These are phyloP conservation scores for Heliconius hermathena DNA, from an alignment of 1,140 invertebrate species.

Conservation along the genomic window DNA sequence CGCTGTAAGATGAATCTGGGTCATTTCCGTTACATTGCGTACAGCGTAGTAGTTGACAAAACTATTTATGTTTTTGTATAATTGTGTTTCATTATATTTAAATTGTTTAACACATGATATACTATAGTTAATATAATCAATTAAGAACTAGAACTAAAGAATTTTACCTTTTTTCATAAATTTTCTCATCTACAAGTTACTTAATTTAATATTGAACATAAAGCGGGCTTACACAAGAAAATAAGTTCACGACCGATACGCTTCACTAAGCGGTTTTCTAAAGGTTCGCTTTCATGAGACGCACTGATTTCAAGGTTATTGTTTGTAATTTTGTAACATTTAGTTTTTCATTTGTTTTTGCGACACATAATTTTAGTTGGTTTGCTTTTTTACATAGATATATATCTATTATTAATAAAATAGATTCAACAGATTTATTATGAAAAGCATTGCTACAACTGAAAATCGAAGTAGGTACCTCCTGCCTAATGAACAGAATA, in stretches of 20 bases:
- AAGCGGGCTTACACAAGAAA: constrained; percentile 46
- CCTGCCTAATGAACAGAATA: too few relatives aligned
- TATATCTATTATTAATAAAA: neutral
- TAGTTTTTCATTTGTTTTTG: neutral
- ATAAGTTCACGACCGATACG: constrained; percentile 78
- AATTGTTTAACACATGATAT: neutral
- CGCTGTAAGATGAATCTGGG: constrained; percentile 8
- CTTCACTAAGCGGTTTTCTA: constrained; percentile 68
- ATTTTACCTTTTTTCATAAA: neutral
- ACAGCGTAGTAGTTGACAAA: neutral
- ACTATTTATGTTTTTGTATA: neutral
- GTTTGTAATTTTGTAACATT: constrained; percentile 7
- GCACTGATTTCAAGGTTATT: constrained; percentile 60
- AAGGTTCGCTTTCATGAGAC: constrained; percentile 65
- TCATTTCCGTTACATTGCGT: constrained; percentile 10
- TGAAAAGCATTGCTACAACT: too few relatives aligned
- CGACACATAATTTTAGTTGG: neutral
- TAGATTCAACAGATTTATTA: too few relatives aligned
- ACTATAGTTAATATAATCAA: too few relatives aligned
- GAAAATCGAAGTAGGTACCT: too few relatives aligned
- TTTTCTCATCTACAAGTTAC: neutral
- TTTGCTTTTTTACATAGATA: neutral
- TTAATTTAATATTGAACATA: constrained; percentile 18
- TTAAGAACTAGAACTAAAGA: too few relatives aligned
- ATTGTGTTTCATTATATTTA: neutral